Evolutionary conservation across 2,113 vertebrate species (phyloP).

Genomic region (Colaptes auratus): DNA sequence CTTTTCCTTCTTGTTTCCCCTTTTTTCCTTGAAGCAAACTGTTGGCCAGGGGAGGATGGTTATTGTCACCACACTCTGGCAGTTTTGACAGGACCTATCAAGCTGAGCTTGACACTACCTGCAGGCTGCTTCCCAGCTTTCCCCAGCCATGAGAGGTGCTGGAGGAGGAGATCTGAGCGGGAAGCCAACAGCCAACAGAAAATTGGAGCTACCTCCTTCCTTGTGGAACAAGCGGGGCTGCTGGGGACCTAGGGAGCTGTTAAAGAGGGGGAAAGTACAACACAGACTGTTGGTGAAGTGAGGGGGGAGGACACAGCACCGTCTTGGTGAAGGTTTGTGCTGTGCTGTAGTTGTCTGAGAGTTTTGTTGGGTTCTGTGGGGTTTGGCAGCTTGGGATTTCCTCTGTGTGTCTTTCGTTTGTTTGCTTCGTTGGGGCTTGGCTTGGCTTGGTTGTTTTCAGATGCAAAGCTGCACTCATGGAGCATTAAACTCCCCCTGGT

Average conservation of each 20-base stretch:
- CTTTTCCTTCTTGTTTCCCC: neutral
- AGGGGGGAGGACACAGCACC: neutral
- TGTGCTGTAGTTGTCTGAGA: too few relatives aligned
- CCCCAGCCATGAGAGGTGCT: neutral
- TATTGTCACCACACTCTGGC: constrained; percentile 68
- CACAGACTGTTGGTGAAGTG: neutral
- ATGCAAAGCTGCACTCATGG: neutral
- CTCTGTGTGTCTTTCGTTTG: too few relatives aligned
- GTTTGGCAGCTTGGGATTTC: too few relatives aligned
- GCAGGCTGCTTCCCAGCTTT: constrained; percentile 34
- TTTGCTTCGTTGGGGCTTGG: too few relatives aligned
- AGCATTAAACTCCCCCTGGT: neutral
- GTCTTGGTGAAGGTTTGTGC: too few relatives aligned
- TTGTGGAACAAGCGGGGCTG: neutral
- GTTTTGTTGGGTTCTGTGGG: too few relatives aligned
- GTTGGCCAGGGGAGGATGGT: constrained; percentile 68
- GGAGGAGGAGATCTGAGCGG: neutral
- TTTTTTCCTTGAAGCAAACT: constrained; percentile 70
- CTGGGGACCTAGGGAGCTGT: fast-evolving
- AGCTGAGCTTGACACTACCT: constrained; percentile 62
- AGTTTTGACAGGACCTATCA: constrained; percentile 73
- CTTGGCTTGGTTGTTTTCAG: neutral
- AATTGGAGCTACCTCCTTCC: neutral
- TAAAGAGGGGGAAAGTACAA: neutral
- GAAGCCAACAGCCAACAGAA: neutral